These are phyloP conservation scores for Tineola bisselliella DNA, from an alignment of 2,888 invertebrate genomes.

Conservation along the genomic window DNA sequence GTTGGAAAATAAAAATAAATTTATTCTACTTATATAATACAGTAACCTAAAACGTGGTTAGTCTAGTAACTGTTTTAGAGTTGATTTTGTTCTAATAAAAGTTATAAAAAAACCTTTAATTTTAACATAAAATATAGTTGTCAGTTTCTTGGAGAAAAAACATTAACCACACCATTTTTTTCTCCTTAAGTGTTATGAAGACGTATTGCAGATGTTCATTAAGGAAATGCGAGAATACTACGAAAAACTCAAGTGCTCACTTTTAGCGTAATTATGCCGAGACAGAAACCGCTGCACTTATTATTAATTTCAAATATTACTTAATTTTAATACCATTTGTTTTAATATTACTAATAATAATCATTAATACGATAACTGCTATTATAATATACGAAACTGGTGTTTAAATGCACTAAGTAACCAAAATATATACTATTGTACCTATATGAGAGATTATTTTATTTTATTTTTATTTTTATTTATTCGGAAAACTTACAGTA, in stretches of 20 bases:
- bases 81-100: not conserved
- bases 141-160: not conserved
- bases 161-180: not conserved
- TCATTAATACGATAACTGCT: too few species aligned
- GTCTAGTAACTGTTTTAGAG: not conserved
- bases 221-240: conserved; percentile 38
- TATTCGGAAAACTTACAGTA: too few species aligned
- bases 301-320: too few species aligned
- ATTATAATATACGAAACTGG: too few species aligned
- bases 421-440: too few species aligned
- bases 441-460: too few species aligned
- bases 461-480: too few species aligned
- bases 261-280: not conserved
- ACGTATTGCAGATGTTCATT: conserved; percentile 27
- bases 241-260: conserved; percentile 28
- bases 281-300: not conserved
- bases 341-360: too few species aligned
- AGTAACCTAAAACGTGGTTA: conserved; percentile 2
- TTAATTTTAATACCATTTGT: too few species aligned
- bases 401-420: too few species aligned
- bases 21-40: conserved; percentile 10
- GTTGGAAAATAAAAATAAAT: conserved; percentile 13
- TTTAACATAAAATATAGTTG: not conserved
- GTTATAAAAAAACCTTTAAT: not conserved
- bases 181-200: not conserved